These are phyloP conservation scores for Triops cancriformis DNA, from an alignment of 1,140 invertebrate species.

Conservation along the genomic window DNA sequence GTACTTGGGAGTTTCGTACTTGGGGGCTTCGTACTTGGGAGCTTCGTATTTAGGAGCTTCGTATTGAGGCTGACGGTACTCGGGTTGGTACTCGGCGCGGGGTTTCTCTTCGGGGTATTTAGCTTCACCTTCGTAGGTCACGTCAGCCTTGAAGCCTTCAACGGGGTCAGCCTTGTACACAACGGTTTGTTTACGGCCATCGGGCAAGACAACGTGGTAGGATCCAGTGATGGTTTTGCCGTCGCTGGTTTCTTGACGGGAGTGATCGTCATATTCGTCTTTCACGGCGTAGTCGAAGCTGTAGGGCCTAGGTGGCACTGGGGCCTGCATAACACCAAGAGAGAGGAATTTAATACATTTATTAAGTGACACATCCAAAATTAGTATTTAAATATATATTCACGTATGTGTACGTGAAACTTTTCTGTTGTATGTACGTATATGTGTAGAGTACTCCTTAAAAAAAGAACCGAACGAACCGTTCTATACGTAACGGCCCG, in stretches of 20 bases:
- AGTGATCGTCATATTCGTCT: conserved; percentile 68
- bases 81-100: neutral
- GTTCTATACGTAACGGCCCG: too few species aligned
- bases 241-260: conserved; percentile 68
- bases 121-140: conserved; percentile 56
- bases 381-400: too few species aligned
- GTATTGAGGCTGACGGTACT: conserved; percentile 17
- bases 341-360: too few species aligned
- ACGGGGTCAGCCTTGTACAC: conserved; percentile 69
- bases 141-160: conserved; percentile 65
- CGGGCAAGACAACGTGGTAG: conserved; percentile 62
- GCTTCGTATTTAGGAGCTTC: conserved; percentile 17
- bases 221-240: conserved; percentile 64
- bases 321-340: too few species aligned
- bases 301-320: conserved; percentile 75
- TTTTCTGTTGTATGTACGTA: too few species aligned
- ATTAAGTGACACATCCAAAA: too few species aligned
- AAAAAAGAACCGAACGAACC: too few species aligned
- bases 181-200: conserved; percentile 63
- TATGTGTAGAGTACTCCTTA: too few species aligned
- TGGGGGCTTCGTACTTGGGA: neutral
- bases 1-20: neutral
- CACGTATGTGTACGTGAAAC: too few species aligned
- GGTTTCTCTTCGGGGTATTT: conserved; percentile 31
- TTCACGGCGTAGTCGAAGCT: conserved; percentile 78